A percentile compares a stretch with the other conserved stretches of the same genome.
These are phyloP conservation scores for Anguilla megastoma DNA, from an alignment of 2,797 vertebrate species.

Conservation along the genomic window DNA sequence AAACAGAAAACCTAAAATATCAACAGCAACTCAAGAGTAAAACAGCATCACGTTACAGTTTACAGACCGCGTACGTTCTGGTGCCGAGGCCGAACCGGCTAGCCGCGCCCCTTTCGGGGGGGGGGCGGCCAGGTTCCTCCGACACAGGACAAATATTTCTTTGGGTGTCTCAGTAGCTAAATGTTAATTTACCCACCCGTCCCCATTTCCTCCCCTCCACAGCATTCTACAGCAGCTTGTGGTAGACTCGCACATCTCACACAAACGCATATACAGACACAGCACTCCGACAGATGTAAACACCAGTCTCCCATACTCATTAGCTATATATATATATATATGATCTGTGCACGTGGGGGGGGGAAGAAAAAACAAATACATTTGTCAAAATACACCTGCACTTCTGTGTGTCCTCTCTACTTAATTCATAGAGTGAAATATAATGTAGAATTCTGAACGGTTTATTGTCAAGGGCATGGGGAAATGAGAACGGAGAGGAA, in stretches of 20 bases:
- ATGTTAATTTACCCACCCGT: constrained; percentile 17
- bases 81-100: not conserved
- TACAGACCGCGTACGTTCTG: constrained; percentile 1
- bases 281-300: not conserved
- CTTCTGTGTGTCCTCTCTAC: not conserved
- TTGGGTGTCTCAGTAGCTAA: constrained; percentile 36
- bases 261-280: constrained; percentile 6
- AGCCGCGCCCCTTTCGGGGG: not conserved
- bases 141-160: constrained; percentile 22
- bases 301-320: not conserved
- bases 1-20: not conserved
- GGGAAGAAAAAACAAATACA: not conserved
- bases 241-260: constrained; percentile 5
- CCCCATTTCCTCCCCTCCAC: not conserved
- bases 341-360: constrained; percentile 18
- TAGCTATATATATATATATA: not conserved
- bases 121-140: not conserved
- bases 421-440: constrained; percentile 12
- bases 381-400: not conserved
- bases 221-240: constrained; percentile 1
- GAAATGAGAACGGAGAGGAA: not conserved
- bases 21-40: constrained; percentile 17
- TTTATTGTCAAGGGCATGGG: not conserved
- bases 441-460: not conserved
- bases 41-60: constrained; percentile 28